phyloP scores from a whole-genome alignment of 1,140 invertebrate species.

The Solenopsis fugax region DNA sequence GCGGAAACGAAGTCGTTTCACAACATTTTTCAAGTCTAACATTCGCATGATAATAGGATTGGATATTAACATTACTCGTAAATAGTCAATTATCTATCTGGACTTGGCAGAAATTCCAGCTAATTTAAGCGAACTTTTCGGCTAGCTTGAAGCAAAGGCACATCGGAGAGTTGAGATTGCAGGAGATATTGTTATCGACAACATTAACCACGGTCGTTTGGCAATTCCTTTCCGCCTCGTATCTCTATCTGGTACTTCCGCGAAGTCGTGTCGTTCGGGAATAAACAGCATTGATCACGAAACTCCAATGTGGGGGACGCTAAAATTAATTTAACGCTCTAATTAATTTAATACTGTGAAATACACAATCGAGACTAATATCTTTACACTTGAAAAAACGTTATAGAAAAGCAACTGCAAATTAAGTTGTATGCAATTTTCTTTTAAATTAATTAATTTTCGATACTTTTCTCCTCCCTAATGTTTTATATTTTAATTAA shows the following conservation, averaged over 20 bases:
- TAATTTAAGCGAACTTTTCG: constrained; percentile 60
- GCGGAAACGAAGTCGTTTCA: constrained; percentile 30
- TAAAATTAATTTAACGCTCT: not conserved
- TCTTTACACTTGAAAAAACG: not conserved
- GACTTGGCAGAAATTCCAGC: constrained; percentile 19
- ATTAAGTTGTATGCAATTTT: not conserved
- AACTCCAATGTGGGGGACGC: not conserved
- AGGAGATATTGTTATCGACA: constrained; percentile 52
- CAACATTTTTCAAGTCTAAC: constrained; percentile 57
- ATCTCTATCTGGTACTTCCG: constrained; percentile 40
- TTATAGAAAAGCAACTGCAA: not conserved
- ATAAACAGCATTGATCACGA: constrained; percentile 30
- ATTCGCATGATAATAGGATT: constrained; percentile 23
- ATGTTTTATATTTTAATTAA: not conserved
- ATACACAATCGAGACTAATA: constrained; percentile 4
- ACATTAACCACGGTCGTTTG: constrained; percentile 32
- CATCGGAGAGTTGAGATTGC: not conserved
- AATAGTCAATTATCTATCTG: constrained; percentile 72
- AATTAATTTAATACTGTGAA: constrained; percentile 5
- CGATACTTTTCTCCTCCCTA: not conserved
- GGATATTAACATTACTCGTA: constrained; percentile 41
- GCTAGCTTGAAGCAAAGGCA: constrained; percentile 2
- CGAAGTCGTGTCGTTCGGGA: constrained; percentile 31
- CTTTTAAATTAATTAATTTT: not conserved
- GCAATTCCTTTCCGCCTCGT: constrained; percentile 27